phyloP scores from a whole-genome alignment of 2,797 vertebrate species.

The Argyrosomus regius region DNA sequence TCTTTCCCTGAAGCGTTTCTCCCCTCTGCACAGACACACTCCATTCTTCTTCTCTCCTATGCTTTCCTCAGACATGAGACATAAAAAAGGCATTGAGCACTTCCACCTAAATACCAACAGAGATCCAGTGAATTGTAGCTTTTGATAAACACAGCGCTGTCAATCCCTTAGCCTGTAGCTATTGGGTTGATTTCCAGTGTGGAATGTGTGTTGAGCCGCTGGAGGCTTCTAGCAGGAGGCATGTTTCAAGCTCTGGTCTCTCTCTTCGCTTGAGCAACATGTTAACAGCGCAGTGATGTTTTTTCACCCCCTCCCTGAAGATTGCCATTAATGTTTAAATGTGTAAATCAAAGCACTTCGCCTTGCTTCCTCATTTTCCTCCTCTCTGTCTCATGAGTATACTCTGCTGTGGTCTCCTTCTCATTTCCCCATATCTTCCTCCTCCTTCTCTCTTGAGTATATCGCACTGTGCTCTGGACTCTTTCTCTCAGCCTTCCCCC shows the following conservation, averaged over 20 bases:
- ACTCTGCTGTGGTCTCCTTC: constrained; percentile 10
- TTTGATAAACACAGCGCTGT: constrained; percentile 35
- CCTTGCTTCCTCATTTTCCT: constrained; percentile 18
- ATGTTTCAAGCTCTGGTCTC: constrained; percentile 21
- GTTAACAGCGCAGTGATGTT: constrained; percentile 41
- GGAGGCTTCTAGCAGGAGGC: constrained; percentile 53
- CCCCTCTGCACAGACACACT: background rate
- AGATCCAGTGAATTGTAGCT: constrained; percentile 3
- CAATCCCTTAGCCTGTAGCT: constrained; percentile 39
- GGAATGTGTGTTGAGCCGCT: constrained; percentile 43
- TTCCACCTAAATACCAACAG: constrained; percentile 28
- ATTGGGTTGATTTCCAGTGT: constrained; percentile 51
- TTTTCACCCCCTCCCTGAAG: constrained; percentile 5
- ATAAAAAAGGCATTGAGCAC: constrained; percentile 22
- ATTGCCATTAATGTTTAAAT: constrained; percentile 59
- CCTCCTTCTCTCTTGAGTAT: constrained; percentile 21
- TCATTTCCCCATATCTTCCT: constrained; percentile 12
- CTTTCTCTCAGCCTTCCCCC: constrained; percentile 13
- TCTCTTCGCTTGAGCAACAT: constrained; percentile 26
- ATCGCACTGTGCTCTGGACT: constrained; percentile 8
- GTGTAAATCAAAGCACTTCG: constrained; percentile 56
- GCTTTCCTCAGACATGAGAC: constrained; percentile 14
- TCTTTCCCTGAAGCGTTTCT: constrained; percentile 1
- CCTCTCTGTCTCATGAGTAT: constrained; percentile 31
- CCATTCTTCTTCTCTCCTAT: background rate